Conservation (phyloP, 2,888 invertebrate species). For the Xiphydria camelus region DNA sequence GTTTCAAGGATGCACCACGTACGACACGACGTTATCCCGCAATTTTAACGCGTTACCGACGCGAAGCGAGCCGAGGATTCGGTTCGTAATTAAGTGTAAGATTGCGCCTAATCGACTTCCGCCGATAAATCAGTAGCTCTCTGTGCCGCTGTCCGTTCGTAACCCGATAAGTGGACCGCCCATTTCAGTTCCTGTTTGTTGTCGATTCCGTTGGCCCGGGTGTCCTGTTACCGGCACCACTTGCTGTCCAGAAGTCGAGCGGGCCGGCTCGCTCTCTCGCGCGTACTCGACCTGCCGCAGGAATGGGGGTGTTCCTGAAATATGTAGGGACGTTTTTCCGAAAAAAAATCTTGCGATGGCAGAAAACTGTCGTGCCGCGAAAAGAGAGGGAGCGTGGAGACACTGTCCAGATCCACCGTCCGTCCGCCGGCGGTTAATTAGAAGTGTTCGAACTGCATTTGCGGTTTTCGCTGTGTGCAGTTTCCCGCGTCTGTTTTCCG, state of each 20-base stretch:
- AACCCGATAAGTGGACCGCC: conserved; percentile 41
- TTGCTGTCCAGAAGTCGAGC: conserved; percentile 27
- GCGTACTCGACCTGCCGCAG: not conserved
- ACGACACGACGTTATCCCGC: no score
- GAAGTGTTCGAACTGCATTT: conserved; percentile 23
- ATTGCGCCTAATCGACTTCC: conserved; percentile 49
- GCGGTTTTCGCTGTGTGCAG: conserved; percentile 20
- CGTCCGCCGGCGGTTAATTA: conserved; percentile 28
- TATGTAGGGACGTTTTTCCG: no score
- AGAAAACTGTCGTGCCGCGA: no score
- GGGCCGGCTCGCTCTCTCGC: conserved; percentile 4
- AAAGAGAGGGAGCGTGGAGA: no score
- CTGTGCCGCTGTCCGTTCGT: conserved; percentile 23
- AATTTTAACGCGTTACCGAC: no score
- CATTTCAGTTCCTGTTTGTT: conserved; percentile 47
- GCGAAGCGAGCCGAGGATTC: no score
- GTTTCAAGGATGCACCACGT: no score
- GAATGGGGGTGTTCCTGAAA: no score
- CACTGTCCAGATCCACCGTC: conserved; percentile 33
- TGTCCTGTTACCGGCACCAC: conserved; percentile 30
- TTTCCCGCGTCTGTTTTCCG: conserved; percentile 20
- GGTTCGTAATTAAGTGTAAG: conserved; percentile 29
- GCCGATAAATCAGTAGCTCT: conserved; percentile 42
- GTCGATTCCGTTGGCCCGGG: conserved; percentile 32
- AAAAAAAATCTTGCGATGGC: no score